Evolutionary conservation across 2,888 invertebrate species (phyloP), one percentile per base, ranked within the genome.

Genomic region (Caenorhabditis doughertyi): DNA sequence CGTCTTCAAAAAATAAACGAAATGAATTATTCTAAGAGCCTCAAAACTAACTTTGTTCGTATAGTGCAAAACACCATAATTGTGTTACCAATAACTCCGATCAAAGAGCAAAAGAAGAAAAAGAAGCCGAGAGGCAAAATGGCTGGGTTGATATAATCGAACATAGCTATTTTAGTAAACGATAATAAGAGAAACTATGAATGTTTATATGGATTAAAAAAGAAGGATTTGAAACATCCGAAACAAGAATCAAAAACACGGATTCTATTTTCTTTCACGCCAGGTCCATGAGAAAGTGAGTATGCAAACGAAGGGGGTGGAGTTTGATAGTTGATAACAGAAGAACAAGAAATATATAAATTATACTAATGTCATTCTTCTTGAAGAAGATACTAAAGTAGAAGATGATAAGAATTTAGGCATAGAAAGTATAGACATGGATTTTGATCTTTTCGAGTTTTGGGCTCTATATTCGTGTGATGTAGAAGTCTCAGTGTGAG

Each of bases 91-190:
- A 79, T 79, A 1, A 81, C 79, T 23, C 85, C 85, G n/a, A 83
- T 62, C 5, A 81, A 2, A 9, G 83, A 81, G 29, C 83, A 83
- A 32, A 83, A 62, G 21, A 81, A 79, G 58, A 85, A 81, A 56
- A 83, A 85, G 74, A 85, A 83, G 9, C 83, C 85, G 11, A 85
- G 62, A 7, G 85, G 85, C 3, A 85, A 64, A n/a, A 85, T 77
- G 0, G 64, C 39, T 9, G 83, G 81, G 27, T 83, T 65, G 32
- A 85, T 85, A 35, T 79, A 73, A 49, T 83, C 83, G 27, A 85
- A 79, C 85, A 85, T n/a, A n/a, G n/a, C n/a, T n/a, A n/a, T 85
- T 25, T 23, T 16, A 18, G 16, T 2, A 27, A 23, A 16, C 7
- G 29, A 42, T 35, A 18, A 18, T 27, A 23, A 39, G 3, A 39